Base-by-base conservation (phyloP, 2,888 invertebrate genomes). In the Tipula confusa region DNA sequence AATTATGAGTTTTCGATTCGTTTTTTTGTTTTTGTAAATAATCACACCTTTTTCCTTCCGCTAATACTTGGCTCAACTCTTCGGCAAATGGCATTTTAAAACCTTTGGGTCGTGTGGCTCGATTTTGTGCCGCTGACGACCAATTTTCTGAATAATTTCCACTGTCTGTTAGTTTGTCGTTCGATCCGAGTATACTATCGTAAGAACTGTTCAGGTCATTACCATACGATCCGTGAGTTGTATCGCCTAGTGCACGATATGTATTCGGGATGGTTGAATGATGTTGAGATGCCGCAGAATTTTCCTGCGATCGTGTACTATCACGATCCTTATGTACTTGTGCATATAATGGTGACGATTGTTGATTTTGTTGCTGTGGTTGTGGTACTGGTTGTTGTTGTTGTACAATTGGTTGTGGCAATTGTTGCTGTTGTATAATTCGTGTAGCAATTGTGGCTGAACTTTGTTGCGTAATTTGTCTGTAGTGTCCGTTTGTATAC, bases 51-150 rank as follows among this genome's bases (percentile, higher is more conserved):
- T 96, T 96, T 86, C 96, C 92, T 90, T 96, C 96, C 84, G 96
- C 95, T 87, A 96, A 90, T 86, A 96, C 95, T 89, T 95, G 95
- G 91, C 96, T 96, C 87, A 96, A 91, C 89, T 96, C 96, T 90
- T 96, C 96, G 24, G 96, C 95, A 86, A 96, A 91, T 84, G 95
- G 95, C 87, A 93, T 94, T 85, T 91, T 90, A 15, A 91, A 89
- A 84, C 90, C 90, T 82, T 89, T 87, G 11, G 84, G 83, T n/a
- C 83, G 43, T 5, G 29, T 80, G 1, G 64, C 64, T 7, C 82
- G 82, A 82, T 88, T 86, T 29, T 89, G 87, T 85, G 88, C 89
- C 15, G 89, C 89, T 86, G 89, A 90, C 89, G 89, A 89, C 89
- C 89, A 90, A 85, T 88, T 89, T 85, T 89, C 89, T 3, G 87